Conservation (phyloP, 1,140 invertebrate species). For the Heterodera schachtii region DNA sequence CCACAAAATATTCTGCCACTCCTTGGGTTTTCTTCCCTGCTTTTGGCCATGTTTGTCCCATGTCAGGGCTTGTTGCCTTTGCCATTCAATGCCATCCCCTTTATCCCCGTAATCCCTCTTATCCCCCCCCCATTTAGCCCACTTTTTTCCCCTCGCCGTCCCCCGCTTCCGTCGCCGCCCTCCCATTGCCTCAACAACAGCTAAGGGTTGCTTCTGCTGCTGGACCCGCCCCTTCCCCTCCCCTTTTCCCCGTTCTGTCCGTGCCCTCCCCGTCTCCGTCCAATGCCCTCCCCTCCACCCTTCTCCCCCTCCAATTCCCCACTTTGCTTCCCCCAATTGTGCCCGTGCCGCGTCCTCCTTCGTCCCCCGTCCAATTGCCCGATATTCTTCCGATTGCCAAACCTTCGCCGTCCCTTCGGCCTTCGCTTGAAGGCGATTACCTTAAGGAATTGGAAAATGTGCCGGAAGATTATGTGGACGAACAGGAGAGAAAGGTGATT, state of each 20-base stretch:
- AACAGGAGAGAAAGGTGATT: constrained; percentile 18
- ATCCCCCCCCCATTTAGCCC: too few species aligned
- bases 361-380: background rate
- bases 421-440: constrained; percentile 14
- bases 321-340: constrained; percentile 1
- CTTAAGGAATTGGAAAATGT: constrained; percentile 29
- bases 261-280: background rate
- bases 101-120: too few species aligned
- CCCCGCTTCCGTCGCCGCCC: background rate
- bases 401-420: background rate
- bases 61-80: too few species aligned
- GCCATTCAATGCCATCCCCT: too few species aligned
- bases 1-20: too few species aligned
- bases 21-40: background rate
- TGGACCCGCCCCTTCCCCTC: background rate
- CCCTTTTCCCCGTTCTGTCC: background rate
- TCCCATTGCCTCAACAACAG: too few species aligned
- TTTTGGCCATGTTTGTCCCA: too few species aligned
- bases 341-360: background rate
- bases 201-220: background rate
- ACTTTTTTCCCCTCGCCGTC: background rate
- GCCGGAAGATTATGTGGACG: constrained; percentile 28
- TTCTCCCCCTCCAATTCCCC: background rate
- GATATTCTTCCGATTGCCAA: background rate
- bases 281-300: background rate